phyloP scores from a whole-genome alignment of 2,888 invertebrate species.

The Craniophora ligustri region DNA sequence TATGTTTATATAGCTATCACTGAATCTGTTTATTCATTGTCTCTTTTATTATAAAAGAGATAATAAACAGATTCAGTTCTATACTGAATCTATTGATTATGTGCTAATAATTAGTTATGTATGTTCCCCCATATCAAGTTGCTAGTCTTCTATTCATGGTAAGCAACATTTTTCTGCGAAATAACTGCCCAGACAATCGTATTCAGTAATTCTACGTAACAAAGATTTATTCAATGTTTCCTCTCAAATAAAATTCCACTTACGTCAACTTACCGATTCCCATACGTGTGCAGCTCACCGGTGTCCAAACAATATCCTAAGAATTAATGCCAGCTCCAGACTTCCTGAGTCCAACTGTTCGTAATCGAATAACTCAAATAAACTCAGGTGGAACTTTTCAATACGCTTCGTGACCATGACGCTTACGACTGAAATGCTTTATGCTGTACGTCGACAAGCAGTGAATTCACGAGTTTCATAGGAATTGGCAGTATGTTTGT shows the following conservation, averaged over 20 bases:
- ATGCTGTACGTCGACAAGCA: slow-evolving; percentile 56
- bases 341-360: slow-evolving; percentile 63
- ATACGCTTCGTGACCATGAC: slow-evolving; percentile 85
- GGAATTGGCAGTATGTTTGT: not conserved
- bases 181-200: not conserved
- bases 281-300: slow-evolving; percentile 18
- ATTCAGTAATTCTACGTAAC: not conserved
- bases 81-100: slow-evolving; percentile 58
- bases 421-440: slow-evolving; percentile 73
- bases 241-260: not conserved
- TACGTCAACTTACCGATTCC: slow-evolving; percentile 8
- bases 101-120: too few species aligned
- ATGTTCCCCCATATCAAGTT: too few species aligned
- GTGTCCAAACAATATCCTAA: slow-evolving; percentile 60
- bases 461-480: not conserved
- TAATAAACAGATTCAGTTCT: too few species aligned
- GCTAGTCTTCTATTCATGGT: too few species aligned
- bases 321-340: slow-evolving; percentile 65
- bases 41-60: too few species aligned
- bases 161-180: too few species aligned
- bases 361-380: slow-evolving; percentile 83
- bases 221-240: not conserved
- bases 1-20: too few species aligned
- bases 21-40: not conserved
- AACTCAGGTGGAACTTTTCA: slow-evolving; percentile 84